Evolutionary conservation across 1,140 invertebrate species (phyloP).

Genomic region (Linepithema humile): DNA sequence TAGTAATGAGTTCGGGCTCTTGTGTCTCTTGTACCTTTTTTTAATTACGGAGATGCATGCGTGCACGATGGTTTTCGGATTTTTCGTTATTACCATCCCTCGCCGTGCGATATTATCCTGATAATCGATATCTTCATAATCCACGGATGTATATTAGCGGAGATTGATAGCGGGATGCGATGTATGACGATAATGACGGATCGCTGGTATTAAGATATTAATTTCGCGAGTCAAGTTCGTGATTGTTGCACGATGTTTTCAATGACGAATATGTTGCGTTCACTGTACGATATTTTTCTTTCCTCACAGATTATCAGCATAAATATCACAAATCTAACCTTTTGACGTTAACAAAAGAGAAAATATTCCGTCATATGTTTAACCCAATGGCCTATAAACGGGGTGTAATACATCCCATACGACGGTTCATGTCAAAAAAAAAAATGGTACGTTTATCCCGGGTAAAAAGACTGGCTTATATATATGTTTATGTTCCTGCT

Average conservation of each 20-base stretch:
- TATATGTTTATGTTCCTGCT: neutral
- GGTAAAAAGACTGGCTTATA: neutral
- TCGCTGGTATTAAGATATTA: neutral
- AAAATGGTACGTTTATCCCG: conserved; percentile 3
- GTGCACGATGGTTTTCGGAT: conserved; percentile 6
- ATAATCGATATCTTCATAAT: conserved; percentile 19
- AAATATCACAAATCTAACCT: neutral
- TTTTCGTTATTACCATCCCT: neutral
- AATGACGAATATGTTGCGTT: neutral
- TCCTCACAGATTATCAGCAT: neutral
- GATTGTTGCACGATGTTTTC: neutral
- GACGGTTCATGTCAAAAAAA: conserved; percentile 10
- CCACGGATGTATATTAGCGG: neutral
- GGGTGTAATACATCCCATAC: neutral
- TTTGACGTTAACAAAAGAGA: neutral
- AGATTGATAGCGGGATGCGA: neutral
- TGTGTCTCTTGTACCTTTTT: neutral
- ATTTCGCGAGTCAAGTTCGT: neutral
- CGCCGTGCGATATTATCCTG: neutral
- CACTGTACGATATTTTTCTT: neutral
- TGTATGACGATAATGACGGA: neutral
- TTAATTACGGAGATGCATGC: conserved; percentile 20
- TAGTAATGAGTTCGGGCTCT: neutral
- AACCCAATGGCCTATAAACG: neutral
- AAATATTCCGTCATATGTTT: neutral